Conservation (phyloP, 2,113 vertebrate genomes). For the Pterocles gutturalis region DNA sequence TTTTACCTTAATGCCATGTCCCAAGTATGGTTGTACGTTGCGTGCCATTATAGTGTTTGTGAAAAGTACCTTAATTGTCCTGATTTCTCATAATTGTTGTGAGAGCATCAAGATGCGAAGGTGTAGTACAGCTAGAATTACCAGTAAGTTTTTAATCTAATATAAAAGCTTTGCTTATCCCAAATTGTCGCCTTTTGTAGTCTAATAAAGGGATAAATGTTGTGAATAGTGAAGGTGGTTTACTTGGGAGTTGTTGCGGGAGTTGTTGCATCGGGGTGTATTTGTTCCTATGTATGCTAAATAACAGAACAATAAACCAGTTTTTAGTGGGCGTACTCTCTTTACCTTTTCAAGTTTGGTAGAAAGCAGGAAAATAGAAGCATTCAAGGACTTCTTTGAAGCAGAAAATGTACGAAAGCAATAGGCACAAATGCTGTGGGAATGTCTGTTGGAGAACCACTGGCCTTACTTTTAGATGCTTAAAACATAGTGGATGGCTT, state of each 20-base stretch:
- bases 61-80: neutral
- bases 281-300: neutral
- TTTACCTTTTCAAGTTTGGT: neutral
- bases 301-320: neutral
- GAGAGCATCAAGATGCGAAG: fast-evolving
- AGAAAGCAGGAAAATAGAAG: neutral
- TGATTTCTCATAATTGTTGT: neutral
- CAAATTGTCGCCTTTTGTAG: neutral
- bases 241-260: neutral
- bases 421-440: neutral
- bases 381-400: neutral
- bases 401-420: neutral
- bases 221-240: neutral
- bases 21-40: neutral
- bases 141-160: neutral
- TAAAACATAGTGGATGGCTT: neutral
- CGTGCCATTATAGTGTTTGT: fast-evolving
- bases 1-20: neutral
- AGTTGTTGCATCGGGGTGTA: neutral
- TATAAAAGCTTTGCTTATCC: neutral
- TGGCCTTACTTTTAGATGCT: neutral
- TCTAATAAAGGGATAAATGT: neutral
- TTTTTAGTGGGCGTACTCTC: neutral
- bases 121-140: neutral
- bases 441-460: neutral